phyloP scores from a whole-genome alignment of 1,140 invertebrate species.

The Sarcophaga bullata region DNA sequence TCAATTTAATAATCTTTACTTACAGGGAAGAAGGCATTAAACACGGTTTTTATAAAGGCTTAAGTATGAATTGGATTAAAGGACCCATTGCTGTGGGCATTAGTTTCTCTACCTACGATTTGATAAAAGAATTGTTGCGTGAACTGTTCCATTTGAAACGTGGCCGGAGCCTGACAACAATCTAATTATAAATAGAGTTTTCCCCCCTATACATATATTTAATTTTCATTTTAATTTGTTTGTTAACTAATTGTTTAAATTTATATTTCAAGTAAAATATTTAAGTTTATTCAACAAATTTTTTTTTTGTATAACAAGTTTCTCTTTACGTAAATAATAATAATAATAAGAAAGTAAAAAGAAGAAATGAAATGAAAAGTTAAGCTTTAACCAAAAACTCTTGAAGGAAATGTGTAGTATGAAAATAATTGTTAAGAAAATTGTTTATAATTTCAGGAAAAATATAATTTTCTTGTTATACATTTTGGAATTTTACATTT shows the following conservation, averaged over 20 bases:
- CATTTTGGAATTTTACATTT: background rate
- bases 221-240: conserved; percentile 17
- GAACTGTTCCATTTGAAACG: conserved; percentile 59
- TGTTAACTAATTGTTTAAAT: conserved; percentile 30
- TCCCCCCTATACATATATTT: conserved; percentile 9
- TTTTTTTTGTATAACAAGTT: background rate
- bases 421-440: background rate
- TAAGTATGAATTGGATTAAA: conserved; percentile 99
- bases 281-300: conserved; percentile 3
- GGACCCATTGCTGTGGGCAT: conserved; percentile 98
- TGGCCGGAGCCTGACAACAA: conserved; percentile 46
- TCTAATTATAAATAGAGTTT: conserved; percentile 17
- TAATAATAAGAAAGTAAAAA: no score
- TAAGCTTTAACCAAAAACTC: conserved; percentile 10
- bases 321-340: background rate
- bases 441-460: background rate
- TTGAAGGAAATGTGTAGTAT: background rate
- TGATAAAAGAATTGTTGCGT: conserved; percentile 73
- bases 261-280: conserved; percentile 9
- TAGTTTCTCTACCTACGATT: conserved; percentile 96
- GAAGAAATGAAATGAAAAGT: background rate
- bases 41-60: conserved; percentile 94
- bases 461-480: background rate
- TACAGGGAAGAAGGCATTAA: conserved; percentile 86
- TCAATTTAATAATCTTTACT: conserved; percentile 24